phyloP scores from a whole-genome alignment of 2,797 vertebrate genomes.

The Semaprochilodus insignis region DNA sequence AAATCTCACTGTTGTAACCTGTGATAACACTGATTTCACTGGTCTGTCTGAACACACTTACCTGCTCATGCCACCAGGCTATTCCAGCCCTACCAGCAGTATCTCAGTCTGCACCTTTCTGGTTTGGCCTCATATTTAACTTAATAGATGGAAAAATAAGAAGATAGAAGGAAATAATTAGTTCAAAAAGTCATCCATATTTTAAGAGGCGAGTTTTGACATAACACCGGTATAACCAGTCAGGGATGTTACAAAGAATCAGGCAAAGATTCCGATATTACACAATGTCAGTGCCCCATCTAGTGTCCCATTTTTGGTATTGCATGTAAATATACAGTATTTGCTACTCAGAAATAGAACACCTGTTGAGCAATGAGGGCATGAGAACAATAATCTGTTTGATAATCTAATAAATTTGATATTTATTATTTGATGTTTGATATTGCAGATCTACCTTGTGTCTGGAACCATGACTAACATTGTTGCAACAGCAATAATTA shows the following conservation, averaged over 20 bases:
- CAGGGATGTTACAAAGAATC: not conserved
- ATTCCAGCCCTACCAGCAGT: not conserved
- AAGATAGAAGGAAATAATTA: too few relatives aligned
- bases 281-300: constrained; percentile 28
- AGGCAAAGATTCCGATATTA: not conserved
- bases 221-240: too few relatives aligned
- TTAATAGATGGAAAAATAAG: not conserved
- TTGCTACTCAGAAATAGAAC: not conserved
- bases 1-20: too few relatives aligned
- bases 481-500: too few relatives aligned
- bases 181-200: not conserved
- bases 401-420: too few relatives aligned
- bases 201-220: not conserved
- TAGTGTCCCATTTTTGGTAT: not conserved
- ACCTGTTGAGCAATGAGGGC: not conserved
- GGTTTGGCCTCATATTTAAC: not conserved
- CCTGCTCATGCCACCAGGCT: not conserved
- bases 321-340: not conserved
- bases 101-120: not conserved
- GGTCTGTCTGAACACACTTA: too few relatives aligned
- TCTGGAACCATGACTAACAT: too few relatives aligned
- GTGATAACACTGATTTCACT: too few relatives aligned
- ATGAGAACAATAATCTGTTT: not conserved
- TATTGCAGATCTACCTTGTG: too few relatives aligned
- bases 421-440: too few relatives aligned